A percentile compares a stretch with the other conserved stretches of the same genome.
Evolutionary conservation across 2,888 invertebrate genomes (phyloP).

Genomic region (Leptogaster cylindrica): DNA sequence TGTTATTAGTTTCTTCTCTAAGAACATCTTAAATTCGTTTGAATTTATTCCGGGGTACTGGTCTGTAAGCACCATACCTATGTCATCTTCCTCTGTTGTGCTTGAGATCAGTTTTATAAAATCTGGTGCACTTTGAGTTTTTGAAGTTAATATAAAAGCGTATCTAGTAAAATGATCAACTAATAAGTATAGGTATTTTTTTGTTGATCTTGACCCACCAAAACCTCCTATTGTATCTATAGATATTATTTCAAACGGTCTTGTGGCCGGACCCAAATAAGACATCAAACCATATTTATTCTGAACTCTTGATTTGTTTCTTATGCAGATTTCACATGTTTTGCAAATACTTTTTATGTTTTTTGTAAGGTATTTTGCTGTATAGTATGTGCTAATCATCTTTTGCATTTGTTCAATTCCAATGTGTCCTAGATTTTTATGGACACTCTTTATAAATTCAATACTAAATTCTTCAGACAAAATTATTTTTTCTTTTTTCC

Average conservation of each 20-base stretch:
- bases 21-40: constrained; percentile 52
- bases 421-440: constrained; percentile 45
- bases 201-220: constrained; percentile 52
- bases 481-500: constrained; percentile 25
- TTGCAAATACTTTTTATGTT: constrained; percentile 41
- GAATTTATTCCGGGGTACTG: constrained; percentile 55
- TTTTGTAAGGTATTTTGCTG: constrained; percentile 41
- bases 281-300: constrained; percentile 45
- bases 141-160: constrained; percentile 52
- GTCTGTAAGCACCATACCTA: constrained; percentile 51
- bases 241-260: constrained; percentile 52
- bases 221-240: constrained; percentile 54
- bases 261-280: constrained; percentile 47
- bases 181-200: constrained; percentile 53
- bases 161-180: constrained; percentile 53
- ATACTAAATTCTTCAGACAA: constrained; percentile 40
- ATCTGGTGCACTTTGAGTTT: constrained; percentile 51
- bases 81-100: constrained; percentile 47
- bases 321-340: constrained; percentile 44
- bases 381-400: constrained; percentile 44
- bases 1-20: constrained; percentile 45
- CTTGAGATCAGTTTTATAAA: constrained; percentile 51
- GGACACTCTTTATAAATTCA: constrained; percentile 42
- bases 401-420: constrained; percentile 45
- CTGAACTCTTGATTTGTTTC: constrained; percentile 45